phyloP scores from a whole-genome alignment of 2,797 vertebrate genomes.

The Parauchenoglanis ngamensis region DNA sequence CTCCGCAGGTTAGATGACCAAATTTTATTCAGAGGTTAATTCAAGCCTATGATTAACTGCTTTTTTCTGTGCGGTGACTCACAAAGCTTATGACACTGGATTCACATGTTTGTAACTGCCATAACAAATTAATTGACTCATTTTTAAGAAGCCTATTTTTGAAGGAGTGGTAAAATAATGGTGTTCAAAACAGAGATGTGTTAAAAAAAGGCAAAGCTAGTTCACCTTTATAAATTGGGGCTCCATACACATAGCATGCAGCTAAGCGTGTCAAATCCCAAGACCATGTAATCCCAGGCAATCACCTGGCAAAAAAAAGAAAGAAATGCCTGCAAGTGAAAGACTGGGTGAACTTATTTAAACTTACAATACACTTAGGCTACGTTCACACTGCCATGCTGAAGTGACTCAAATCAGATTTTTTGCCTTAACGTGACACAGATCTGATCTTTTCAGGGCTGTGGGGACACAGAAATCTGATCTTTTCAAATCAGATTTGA shows the following conservation, averaged over 20 bases:
- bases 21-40: background rate
- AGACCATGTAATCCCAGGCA: background rate
- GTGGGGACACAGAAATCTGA: too few relatives aligned
- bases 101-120: background rate
- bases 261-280: background rate
- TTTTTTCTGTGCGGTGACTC: background rate
- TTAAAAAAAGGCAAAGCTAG: too few relatives aligned
- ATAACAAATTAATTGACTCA: background rate
- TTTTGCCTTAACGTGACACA: too few relatives aligned
- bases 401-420: too few relatives aligned
- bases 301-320: background rate
- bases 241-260: background rate
- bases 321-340: background rate
- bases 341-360: background rate
- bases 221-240: too few relatives aligned
- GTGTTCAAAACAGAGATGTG: too few relatives aligned
- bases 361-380: too few relatives aligned
- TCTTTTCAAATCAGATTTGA: too few relatives aligned
- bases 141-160: too few relatives aligned
- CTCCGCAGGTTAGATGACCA: background rate
- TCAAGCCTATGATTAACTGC: background rate
- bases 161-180: too few relatives aligned
- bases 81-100: background rate
- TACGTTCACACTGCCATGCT: too few relatives aligned
- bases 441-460: too few relatives aligned